Evolutionary conservation across 2,113 vertebrate genomes (phyloP).

Genomic region (Tamias sibiricus): DNA sequence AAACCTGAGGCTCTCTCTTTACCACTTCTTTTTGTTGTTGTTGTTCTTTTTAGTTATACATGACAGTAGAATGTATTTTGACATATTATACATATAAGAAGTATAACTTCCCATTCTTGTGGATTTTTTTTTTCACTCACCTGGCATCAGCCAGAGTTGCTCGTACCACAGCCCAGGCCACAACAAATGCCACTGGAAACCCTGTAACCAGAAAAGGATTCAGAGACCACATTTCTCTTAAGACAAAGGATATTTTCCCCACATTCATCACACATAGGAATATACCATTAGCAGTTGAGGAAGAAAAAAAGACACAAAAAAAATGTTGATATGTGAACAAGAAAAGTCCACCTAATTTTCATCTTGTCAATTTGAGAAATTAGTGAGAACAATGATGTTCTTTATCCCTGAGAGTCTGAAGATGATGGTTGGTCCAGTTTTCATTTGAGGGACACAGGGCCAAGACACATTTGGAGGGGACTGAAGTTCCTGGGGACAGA

Average conservation of each 20-base stretch:
- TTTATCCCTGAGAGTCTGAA: background rate
- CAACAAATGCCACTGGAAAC: slow-evolving; percentile 92
- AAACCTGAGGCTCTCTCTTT: background rate
- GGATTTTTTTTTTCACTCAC: slow-evolving; percentile 81
- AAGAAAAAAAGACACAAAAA: slow-evolving; percentile 23
- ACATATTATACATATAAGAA: too few species aligned
- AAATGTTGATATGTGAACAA: background rate
- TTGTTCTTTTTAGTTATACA: too few species aligned
- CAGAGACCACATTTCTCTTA: slow-evolving; percentile 10
- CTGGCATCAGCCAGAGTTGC: slow-evolving; percentile 90
- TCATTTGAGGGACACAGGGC: background rate
- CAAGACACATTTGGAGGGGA: background rate
- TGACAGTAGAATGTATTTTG: too few species aligned
- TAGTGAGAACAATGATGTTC: background rate
- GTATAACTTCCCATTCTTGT: too few species aligned
- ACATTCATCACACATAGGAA: background rate
- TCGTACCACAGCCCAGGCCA: slow-evolving; percentile 91
- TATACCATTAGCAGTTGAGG: background rate
- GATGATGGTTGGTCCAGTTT: background rate
- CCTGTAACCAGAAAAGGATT: slow-evolving; percentile 85
- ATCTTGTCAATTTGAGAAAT: background rate
- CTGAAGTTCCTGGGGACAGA: background rate
- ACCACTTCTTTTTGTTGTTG: background rate
- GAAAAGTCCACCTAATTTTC: background rate
- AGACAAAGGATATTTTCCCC: background rate